phyloP scores from a whole-genome alignment of 2,797 vertebrate species.

The Synaphobranchus kaupii region DNA sequence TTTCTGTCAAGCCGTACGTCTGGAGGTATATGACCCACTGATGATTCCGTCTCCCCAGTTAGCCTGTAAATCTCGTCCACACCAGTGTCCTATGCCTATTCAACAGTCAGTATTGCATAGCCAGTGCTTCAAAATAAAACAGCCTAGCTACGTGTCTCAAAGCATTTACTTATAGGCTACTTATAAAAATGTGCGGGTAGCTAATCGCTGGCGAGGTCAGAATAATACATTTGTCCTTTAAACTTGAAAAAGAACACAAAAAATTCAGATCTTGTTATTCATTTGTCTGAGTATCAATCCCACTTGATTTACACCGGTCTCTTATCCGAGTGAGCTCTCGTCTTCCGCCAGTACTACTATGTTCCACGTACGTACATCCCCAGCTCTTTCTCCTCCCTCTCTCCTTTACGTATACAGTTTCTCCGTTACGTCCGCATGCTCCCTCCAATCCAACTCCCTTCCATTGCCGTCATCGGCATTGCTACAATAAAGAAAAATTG shows the following conservation, averaged over 20 bases:
- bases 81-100: conserved; percentile 24
- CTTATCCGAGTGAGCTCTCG: conserved; percentile 60
- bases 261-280: conserved; percentile 40
- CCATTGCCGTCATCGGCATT: conserved; percentile 66
- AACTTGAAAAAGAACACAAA: neutral
- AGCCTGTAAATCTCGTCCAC: neutral
- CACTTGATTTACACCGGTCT: conserved; percentile 38
- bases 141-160: neutral
- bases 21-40: conserved; percentile 26
- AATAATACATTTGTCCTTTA: neutral
- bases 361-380: conserved; percentile 59
- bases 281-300: conserved; percentile 44
- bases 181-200: neutral
- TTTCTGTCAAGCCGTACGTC: conserved; percentile 29
- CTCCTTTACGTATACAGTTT: conserved; percentile 65
- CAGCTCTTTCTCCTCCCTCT: conserved; percentile 66
- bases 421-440: conserved; percentile 72
- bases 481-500: conserved; percentile 55
- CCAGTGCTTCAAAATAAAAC: conserved; percentile 26
- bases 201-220: neutral
- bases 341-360: conserved; percentile 65
- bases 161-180: neutral
- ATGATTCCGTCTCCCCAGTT: conserved; percentile 7
- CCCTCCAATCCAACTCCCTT: conserved; percentile 52
- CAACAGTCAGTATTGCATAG: conserved; percentile 21